Conservation (phyloP, 2,113 vertebrate genomes). For the Lontra canadensis region DNA sequence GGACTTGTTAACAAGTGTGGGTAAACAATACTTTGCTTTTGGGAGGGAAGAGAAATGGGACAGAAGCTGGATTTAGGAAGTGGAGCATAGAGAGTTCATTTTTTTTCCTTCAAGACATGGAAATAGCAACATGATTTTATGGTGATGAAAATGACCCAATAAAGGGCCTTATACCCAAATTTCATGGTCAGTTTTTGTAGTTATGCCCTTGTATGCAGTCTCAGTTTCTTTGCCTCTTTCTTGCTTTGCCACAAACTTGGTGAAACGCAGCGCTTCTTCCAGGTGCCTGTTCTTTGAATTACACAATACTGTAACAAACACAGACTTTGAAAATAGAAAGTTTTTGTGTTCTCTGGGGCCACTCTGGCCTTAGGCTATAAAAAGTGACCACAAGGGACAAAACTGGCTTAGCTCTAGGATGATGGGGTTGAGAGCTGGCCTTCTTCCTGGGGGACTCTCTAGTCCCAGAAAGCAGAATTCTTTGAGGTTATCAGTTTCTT, state of each 20-base stretch:
- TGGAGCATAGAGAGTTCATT: not conserved
- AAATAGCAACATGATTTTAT: not conserved
- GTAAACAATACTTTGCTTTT: not conserved
- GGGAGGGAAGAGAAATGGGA: not conserved
- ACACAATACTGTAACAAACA: not conserved
- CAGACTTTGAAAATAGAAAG: not conserved
- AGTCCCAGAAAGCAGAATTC: conserved; percentile 2
- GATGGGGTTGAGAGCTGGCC: not conserved
- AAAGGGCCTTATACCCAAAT: not conserved
- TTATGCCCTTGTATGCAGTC: not conserved
- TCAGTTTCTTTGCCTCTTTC: not conserved
- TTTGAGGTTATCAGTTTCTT: not conserved
- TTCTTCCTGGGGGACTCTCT: not conserved
- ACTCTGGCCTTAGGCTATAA: not conserved
- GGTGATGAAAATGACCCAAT: not conserved
- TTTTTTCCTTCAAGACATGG: not conserved
- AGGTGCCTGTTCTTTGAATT: not conserved
- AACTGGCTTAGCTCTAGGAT: not conserved
- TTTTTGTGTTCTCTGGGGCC: not conserved
- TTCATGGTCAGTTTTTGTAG: not conserved
- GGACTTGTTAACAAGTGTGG: not conserved
- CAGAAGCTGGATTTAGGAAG: not conserved
- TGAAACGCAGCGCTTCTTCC: not conserved
- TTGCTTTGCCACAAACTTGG: not conserved
- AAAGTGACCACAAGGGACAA: not conserved